Conservation (phyloP, 2,888 invertebrate genomes). For the Eupithecia inturbata region DNA sequence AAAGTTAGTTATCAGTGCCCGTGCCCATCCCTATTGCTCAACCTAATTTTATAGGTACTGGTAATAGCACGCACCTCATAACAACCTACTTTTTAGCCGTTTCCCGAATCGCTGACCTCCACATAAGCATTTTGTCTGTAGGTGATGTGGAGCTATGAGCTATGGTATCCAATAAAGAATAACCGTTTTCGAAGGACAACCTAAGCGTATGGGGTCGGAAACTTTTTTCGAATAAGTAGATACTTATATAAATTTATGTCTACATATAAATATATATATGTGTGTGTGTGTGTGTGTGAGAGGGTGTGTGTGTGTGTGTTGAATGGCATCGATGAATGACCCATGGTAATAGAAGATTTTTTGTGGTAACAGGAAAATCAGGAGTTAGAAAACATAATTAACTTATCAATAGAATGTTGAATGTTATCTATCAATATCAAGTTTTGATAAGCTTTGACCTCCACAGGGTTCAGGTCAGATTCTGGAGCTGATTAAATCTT, state of each 20-base stretch:
- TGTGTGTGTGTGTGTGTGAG: too few species aligned
- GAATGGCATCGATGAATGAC: not conserved
- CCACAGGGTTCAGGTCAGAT: not conserved
- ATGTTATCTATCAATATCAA: not conserved
- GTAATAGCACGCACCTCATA: not conserved
- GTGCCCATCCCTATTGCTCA: too few species aligned
- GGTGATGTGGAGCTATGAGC: conserved; percentile 1
- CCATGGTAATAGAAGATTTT: not conserved
- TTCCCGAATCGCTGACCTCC: not conserved
- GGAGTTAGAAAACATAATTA: not conserved
- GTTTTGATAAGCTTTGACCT: not conserved
- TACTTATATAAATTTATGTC: not conserved
- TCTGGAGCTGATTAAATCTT: not conserved
- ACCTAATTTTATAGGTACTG: too few species aligned
- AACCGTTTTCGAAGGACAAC: conserved; percentile 1
- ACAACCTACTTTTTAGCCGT: not conserved
- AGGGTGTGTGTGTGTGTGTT: too few species aligned
- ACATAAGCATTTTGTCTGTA: not conserved
- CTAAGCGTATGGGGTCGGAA: not conserved
- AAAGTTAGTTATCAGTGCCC: not conserved
- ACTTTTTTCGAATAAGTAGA: not conserved
- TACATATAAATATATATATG: too few species aligned
- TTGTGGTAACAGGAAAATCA: not conserved
- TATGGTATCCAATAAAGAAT: conserved; percentile 21
- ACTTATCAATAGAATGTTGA: not conserved